These are phyloP conservation scores for Melanotaenia maccullochi DNA, from an alignment of 2,797 vertebrate species.

Conservation along the genomic window DNA sequence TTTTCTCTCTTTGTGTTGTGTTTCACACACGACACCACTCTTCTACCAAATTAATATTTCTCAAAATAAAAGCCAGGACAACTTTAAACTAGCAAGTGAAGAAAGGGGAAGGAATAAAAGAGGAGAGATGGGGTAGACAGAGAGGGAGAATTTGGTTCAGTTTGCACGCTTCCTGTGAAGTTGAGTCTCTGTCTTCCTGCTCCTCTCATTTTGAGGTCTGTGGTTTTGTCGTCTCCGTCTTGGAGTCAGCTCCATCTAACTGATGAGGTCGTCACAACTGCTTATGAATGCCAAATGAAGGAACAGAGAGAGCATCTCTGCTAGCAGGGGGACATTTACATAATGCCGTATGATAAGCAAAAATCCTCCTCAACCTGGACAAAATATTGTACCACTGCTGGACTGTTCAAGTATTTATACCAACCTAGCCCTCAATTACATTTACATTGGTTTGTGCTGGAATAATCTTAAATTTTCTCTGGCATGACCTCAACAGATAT, in stretches of 20 bases:
- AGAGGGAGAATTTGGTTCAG: slow-evolving; percentile 62
- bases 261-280: slow-evolving; percentile 84
- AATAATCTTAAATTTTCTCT: slow-evolving; percentile 15
- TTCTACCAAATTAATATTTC: slow-evolving; percentile 89
- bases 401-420: slow-evolving; percentile 15
- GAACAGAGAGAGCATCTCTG: slow-evolving; percentile 42
- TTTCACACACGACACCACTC: slow-evolving; percentile 74
- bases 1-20: slow-evolving; percentile 75
- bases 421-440: slow-evolving; percentile 13
- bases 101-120: slow-evolving; percentile 70
- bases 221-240: slow-evolving; percentile 79
- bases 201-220: slow-evolving; percentile 79
- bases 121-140: slow-evolving; percentile 38
- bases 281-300: slow-evolving; percentile 76
- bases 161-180: slow-evolving; percentile 77
- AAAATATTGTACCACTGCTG: slow-evolving; percentile 30
- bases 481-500: slow-evolving; percentile 23
- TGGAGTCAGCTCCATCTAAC: slow-evolving; percentile 76
- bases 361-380: slow-evolving; percentile 63
- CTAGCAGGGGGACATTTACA: slow-evolving; percentile 60
- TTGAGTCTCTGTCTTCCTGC: slow-evolving; percentile 73
- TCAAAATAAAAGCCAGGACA: slow-evolving; percentile 90
- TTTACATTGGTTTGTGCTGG: slow-evolving; percentile 19
- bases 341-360: slow-evolving; percentile 67
- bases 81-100: slow-evolving; percentile 86